phyloP scores from a whole-genome alignment of 2,888 invertebrate species.

The Ctenicera cuprea region DNA sequence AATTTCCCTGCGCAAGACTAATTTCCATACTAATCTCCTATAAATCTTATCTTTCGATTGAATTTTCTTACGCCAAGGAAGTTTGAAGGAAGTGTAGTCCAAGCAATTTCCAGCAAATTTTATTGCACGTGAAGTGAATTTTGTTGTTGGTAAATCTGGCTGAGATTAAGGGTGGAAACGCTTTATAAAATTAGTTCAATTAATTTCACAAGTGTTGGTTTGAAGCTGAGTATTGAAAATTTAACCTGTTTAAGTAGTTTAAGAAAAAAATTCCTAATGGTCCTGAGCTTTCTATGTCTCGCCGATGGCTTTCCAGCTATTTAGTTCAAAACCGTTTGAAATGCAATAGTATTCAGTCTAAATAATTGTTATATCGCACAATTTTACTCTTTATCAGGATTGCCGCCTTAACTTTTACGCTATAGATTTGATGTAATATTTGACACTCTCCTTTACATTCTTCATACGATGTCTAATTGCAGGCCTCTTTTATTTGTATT shows the following conservation, averaged over 20 bases:
- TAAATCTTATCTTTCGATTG: conserved; percentile 64
- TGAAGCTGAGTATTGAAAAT: neutral
- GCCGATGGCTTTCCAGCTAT: too few species aligned
- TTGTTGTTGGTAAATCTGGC: conserved; percentile 2
- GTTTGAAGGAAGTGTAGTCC: conserved; percentile 54
- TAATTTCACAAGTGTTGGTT: neutral
- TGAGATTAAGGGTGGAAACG: neutral
- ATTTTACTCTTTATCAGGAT: too few species aligned
- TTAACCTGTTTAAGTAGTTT: neutral
- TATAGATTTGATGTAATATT: too few species aligned
- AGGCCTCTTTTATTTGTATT: too few species aligned
- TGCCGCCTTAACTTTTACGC: too few species aligned
- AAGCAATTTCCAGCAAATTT: conserved; percentile 45
- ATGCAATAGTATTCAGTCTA: too few species aligned
- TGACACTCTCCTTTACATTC: too few species aligned
- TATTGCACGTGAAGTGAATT: conserved; percentile 36
- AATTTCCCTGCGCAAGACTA: conserved; percentile 59
- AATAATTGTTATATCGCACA: too few species aligned
- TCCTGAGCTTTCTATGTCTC: too few species aligned
- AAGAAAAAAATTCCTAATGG: too few species aligned
- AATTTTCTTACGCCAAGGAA: conserved; percentile 61
- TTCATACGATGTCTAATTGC: too few species aligned
- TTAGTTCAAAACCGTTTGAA: too few species aligned
- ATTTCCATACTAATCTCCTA: conserved; percentile 65
- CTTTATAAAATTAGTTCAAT: conserved; percentile 1